phyloP scores from a whole-genome alignment of 1,140 invertebrate species.

The Arctopsyche grandis region DNA sequence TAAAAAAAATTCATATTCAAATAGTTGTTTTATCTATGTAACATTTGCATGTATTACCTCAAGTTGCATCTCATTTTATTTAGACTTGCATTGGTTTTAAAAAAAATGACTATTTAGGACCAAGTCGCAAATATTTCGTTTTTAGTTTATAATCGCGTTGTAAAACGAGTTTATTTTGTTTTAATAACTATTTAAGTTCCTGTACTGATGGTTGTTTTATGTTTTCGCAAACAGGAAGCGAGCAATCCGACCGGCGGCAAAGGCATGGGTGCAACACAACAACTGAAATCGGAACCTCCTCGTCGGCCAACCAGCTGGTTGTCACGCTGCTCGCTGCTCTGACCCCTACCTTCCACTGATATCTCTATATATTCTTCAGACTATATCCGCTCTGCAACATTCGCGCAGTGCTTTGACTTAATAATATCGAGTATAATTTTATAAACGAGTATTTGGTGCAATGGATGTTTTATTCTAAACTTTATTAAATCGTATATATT shows the following conservation, averaged over 20 bases:
- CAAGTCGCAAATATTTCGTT: neutral
- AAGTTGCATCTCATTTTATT: no score
- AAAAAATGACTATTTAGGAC: no score
- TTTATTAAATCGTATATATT: slow-evolving; percentile 20
- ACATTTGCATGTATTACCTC: no score
- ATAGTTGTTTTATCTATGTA: no score
- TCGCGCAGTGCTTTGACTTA: slow-evolving; percentile 11
- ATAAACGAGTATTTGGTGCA: slow-evolving; percentile 47
- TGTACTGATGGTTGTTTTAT: no score
- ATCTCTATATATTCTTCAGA: neutral
- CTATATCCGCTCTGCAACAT: neutral
- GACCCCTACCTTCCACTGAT: slow-evolving; percentile 36
- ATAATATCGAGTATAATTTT: slow-evolving; percentile 25
- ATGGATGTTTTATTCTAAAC: slow-evolving; percentile 47
- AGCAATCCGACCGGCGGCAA: slow-evolving; percentile 50
- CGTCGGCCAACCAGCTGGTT: slow-evolving; percentile 50
- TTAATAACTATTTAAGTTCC: neutral
- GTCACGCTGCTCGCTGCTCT: slow-evolving; percentile 51
- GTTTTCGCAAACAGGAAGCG: slow-evolving; percentile 43
- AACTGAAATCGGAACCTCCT: slow-evolving; percentile 45
- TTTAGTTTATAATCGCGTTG: no score
- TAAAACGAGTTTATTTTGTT: no score
- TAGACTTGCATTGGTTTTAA: no score
- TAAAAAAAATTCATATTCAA: no score
- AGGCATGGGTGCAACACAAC: slow-evolving; percentile 38